Conservation (phyloP, 1,140 invertebrate genomes). For the Kradibia gibbosae region DNA sequence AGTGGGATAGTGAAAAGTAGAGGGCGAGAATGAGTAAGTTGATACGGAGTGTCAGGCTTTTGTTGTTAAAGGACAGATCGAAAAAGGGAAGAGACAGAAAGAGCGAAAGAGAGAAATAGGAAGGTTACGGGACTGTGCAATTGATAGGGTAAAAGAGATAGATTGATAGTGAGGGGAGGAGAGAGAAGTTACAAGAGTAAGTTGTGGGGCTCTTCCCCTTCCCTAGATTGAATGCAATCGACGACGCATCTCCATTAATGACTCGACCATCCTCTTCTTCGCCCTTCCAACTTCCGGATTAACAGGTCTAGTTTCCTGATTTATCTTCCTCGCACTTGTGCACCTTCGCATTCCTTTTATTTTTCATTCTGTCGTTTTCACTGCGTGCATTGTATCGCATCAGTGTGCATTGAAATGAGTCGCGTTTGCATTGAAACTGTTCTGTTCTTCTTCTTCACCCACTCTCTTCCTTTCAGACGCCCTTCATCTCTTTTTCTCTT, state of each 20-base stretch:
- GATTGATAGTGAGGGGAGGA: too few species aligned
- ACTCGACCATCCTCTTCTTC: constrained; percentile 32
- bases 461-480: background rate
- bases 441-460: background rate
- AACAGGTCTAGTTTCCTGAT: constrained; percentile 38
- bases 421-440: background rate
- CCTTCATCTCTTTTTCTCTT: background rate
- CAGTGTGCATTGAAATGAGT: constrained; percentile 9
- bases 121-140: background rate
- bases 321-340: constrained; percentile 1
- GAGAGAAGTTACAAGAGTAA: constrained; percentile 2
- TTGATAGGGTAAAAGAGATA: too few species aligned
- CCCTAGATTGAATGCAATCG: constrained; percentile 45
- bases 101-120: background rate
- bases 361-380: background rate
- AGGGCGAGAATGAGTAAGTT: too few species aligned
- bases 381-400: background rate
- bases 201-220: background rate
- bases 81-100: background rate
- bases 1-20: background rate
- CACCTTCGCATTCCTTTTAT: background rate
- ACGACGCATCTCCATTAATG: constrained; percentile 49
- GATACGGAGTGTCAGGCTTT: too few species aligned
- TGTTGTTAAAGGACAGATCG: background rate
- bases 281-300: constrained; percentile 43